These are phyloP conservation scores for Antechinus stuartii DNA, from an alignment of 2,113 vertebrate genomes.

Conservation along the genomic window DNA sequence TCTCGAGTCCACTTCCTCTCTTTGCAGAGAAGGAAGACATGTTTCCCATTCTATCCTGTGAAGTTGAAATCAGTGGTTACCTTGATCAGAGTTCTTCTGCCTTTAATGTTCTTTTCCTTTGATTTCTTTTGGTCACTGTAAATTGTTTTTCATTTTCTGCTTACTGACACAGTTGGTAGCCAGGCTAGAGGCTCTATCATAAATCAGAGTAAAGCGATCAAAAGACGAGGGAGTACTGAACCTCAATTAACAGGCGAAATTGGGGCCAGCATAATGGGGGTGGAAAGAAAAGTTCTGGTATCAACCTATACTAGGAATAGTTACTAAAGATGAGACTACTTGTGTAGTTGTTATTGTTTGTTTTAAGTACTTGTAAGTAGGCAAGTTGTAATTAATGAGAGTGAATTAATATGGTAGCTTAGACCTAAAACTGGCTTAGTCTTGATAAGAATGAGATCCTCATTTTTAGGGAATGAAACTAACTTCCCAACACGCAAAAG, in stretches of 20 bases:
- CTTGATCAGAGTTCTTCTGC: background rate
- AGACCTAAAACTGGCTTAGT: background rate
- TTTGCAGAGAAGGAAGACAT: background rate
- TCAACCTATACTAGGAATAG: background rate
- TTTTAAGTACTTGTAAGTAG: background rate
- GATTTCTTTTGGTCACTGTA: background rate
- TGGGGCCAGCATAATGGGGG: background rate
- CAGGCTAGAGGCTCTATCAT: background rate
- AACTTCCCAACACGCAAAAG: background rate
- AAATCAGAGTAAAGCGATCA: background rate
- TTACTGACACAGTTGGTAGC: background rate
- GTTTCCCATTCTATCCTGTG: background rate
- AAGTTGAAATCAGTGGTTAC: background rate
- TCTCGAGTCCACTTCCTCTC: background rate
- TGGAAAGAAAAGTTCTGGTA: background rate
- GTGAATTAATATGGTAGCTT: background rate
- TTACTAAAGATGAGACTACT: background rate
- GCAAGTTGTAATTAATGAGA: background rate
- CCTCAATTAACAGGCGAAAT: background rate
- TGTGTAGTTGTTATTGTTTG: background rate
- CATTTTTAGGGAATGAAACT: background rate
- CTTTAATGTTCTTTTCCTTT: background rate
- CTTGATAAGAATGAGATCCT: background rate
- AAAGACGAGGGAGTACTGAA: background rate
- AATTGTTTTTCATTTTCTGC: background rate